phyloP scores from a whole-genome alignment of 2,888 invertebrate species.

The Allolobophora icterica region DNA sequence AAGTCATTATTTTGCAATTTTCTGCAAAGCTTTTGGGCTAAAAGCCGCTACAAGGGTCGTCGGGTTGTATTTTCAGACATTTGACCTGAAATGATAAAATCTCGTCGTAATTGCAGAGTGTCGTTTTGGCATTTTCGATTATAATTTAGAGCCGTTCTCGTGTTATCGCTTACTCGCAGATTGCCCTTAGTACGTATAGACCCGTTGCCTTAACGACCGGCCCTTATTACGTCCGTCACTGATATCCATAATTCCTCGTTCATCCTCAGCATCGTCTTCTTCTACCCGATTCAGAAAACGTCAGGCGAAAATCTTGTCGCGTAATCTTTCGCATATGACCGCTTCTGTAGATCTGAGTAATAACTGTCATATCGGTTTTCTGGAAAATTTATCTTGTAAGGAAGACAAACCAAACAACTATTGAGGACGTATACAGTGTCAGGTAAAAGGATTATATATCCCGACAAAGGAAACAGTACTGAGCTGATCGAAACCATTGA shows the following conservation, averaged over 20 bases:
- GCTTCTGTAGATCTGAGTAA: not conserved
- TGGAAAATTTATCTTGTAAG: conserved; percentile 5
- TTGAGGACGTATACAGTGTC: not conserved
- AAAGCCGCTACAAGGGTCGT: not conserved
- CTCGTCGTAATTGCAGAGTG: not conserved
- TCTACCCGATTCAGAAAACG: not conserved
- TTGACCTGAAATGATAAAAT: not conserved
- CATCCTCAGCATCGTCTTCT: not conserved
- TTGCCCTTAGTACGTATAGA: not conserved
- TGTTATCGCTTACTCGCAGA: not conserved
- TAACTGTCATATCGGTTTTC: not conserved
- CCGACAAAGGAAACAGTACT: not conserved
- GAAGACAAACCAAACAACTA: not conserved
- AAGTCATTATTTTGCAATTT: not conserved
- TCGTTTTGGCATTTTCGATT: not conserved
- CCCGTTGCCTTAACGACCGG: not conserved
- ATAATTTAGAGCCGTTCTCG: not conserved
- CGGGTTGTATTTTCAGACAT: not conserved
- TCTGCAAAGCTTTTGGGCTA: not conserved
- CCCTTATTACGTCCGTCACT: not conserved
- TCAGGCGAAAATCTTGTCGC: not conserved
- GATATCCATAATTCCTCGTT: conserved; percentile 17
- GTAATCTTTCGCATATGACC: not conserved
- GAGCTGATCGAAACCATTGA: no score
- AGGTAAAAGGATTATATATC: not conserved